A percentile compares a stretch with the other conserved stretches of the same genome.
Evolutionary conservation across 2,797 vertebrate genomes (phyloP).

Genomic region (Rhyacichthys aspro): DNA sequence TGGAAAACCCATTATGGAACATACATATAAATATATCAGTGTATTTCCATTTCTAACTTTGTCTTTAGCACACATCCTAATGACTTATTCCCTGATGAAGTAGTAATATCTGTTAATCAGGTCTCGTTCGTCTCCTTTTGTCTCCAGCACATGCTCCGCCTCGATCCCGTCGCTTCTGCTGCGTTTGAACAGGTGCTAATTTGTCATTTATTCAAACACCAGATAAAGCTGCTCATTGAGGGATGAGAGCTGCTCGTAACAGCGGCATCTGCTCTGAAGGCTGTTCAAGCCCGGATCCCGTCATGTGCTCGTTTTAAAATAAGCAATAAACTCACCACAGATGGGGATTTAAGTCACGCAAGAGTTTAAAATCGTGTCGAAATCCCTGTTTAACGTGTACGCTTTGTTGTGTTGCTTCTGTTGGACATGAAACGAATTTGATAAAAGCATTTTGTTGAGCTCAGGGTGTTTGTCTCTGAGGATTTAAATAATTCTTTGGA

Average conservation of each 20-base stretch:
- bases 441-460: no score
- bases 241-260: slow-evolving; percentile 29
- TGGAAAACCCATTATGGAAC: no score
- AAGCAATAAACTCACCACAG: slow-evolving; percentile 31
- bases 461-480: no score
- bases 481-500: no score
- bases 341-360: slow-evolving; percentile 48
- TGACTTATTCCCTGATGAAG: no score
- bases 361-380: not conserved
- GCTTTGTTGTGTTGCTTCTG: not conserved
- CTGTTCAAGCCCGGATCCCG: slow-evolving; percentile 33
- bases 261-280: slow-evolving; percentile 49
- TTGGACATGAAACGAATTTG: no score
- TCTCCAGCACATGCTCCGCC: slow-evolving; percentile 12
- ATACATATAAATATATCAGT: no score
- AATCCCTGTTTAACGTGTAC: slow-evolving; percentile 11
- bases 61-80: no score
- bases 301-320: slow-evolving; percentile 33
- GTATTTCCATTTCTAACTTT: no score
- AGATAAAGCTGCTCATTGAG: slow-evolving; percentile 43
- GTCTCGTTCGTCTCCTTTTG: slow-evolving; percentile 20
- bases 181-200: slow-evolving; percentile 57
- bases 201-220: slow-evolving; percentile 47
- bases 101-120: slow-evolving; percentile 16
- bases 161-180: slow-evolving; percentile 25